Evolutionary conservation across 2,888 invertebrate species (phyloP).

Genomic region (Homarus gammarus): DNA sequence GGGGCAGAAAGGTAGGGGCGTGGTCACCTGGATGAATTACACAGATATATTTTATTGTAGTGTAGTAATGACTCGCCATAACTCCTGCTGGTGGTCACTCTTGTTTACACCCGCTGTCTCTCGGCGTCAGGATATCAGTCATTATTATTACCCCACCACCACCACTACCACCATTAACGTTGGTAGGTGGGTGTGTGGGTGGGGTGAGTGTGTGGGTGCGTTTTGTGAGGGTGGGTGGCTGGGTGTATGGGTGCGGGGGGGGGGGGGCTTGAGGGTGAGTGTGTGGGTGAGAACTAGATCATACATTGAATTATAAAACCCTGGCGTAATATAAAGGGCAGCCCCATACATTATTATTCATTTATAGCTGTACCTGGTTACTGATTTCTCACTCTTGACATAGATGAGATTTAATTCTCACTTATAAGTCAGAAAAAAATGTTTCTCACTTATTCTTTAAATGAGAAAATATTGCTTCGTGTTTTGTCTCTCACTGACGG

Average conservation of each 20-base stretch:
- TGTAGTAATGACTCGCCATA: conserved; percentile 21
- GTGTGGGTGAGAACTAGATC: no score
- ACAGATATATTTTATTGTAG: conserved; percentile 8
- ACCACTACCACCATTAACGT: not conserved
- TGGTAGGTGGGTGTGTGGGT: not conserved
- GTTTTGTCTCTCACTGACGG: no score
- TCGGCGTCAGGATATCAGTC: conserved; percentile 23
- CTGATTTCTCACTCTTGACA: no score
- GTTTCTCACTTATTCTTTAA: no score
- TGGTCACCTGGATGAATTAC: conserved; percentile 1
- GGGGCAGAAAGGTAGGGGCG: not conserved
- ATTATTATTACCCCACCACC: conserved; percentile 9
- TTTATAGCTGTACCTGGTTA: no score
- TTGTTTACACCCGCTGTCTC: conserved; percentile 21
- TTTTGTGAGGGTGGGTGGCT: not conserved
- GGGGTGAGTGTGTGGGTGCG: not conserved
- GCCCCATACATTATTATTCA: no score
- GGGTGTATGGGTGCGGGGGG: not conserved
- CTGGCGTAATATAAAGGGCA: no score
- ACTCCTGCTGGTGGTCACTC: not conserved
- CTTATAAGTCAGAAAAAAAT: no score
- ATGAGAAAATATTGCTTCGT: no score
- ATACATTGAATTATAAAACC: no score
- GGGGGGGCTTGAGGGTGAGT: not conserved
- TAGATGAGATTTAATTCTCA: no score